Evolutionary conservation across 1,140 invertebrate species (phyloP).

Genomic region (Maniola jurtina): DNA sequence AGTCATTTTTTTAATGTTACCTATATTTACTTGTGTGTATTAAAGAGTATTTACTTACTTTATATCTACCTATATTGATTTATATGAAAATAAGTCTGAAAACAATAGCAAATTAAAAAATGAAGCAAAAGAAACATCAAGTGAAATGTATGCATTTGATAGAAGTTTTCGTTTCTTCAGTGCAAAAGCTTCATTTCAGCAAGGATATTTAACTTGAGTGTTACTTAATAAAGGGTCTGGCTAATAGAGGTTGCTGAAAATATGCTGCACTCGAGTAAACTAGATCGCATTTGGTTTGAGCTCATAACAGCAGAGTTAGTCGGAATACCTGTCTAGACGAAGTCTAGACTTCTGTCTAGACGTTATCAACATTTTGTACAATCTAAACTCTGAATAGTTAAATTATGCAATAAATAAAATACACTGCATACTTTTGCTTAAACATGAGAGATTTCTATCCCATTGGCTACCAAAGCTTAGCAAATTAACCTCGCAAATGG

Average conservation of each 20-base stretch:
- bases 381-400: conserved; percentile 47
- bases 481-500: conserved; percentile 30
- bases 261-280: conserved; percentile 16
- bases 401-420: conserved; percentile 31
- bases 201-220: not conserved
- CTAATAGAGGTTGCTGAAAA: conserved; percentile 18
- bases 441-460: conserved; percentile 12
- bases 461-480: conserved; percentile 12
- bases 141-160: not conserved
- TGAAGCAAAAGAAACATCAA: no score
- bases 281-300: conserved; percentile 50
- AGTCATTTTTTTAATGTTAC: no score
- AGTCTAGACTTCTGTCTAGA: conserved; percentile 74
- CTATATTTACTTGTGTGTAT: no score
- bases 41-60: no score
- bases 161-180: not conserved
- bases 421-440: conserved; percentile 17
- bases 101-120: no score
- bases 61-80: no score
- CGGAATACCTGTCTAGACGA: conserved; percentile 76
- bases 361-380: conserved; percentile 63
- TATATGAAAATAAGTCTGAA: no score
- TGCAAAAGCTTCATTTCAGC: not conserved
- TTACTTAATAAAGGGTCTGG: conserved; percentile 11
- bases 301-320: conserved; percentile 59